Base-by-base conservation (phyloP, 1,140 invertebrate genomes). In the Drosophila subpulchrella region DNA sequence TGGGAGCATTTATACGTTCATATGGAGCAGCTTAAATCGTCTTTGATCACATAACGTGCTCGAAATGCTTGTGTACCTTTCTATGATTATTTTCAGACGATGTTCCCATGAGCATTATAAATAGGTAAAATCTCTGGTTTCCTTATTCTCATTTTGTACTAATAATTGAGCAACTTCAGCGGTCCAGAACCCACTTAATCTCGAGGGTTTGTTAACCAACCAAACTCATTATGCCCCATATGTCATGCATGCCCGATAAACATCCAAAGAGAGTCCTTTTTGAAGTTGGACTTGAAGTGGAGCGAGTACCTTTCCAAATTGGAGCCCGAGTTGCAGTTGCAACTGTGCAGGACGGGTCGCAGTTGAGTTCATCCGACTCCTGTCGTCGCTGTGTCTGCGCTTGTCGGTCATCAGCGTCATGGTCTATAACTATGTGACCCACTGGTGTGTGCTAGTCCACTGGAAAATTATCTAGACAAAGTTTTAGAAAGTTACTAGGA, bases 321-420 rank as follows among this genome's bases (percentile, higher is more conserved):
- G 34, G 17, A 60, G 20, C 13, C 15, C 8, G 20, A 47, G 20
- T 32, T 17, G 27, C 15, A 13, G 12, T 36, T 17, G 17, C 34
- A 67, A 15, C 27, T 27, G 6, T 38, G 20, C 39, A 32, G 42
- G n/a, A 24, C 15, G 48, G n/a, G 38, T 47, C 8, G 5, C 24
- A 20, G 32, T 38, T 55, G 36, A 24, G 30, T 53, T 47, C 46
- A 46, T 67, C 48, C 15, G 41, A 30, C n/a, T 75, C 10, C 48
- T 75, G 71, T 75, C 47, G 46, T 17, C 48, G 41, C 47, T 50
- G 51, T 57, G 41, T 75, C 71, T 67, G 47, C 70, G 50, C 38
- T 61, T 81, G 68, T 71, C 67, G 51, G 56, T 72, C 81, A 76
- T 76, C 63, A 66, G 59, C 59, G 60, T 74, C 73, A 86, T 66